Evolutionary conservation across 2,797 vertebrate genomes (phyloP).

Genomic region (Mus spretus): DNA sequence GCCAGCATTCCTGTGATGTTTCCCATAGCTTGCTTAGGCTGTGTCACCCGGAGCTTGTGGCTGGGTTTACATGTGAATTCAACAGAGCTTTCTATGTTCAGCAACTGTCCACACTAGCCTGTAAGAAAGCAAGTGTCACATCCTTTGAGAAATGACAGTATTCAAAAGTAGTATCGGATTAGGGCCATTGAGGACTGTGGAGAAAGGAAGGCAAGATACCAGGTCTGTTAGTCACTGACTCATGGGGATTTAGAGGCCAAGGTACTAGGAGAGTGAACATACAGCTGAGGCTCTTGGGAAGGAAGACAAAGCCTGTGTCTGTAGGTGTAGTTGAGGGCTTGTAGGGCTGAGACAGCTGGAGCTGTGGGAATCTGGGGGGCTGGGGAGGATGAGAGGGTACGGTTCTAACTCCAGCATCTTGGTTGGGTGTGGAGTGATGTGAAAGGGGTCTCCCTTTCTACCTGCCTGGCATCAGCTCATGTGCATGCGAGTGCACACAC

Average conservation of each 20-base stretch:
- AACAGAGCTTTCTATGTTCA: slow-evolving; percentile 32
- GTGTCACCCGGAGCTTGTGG: not conserved
- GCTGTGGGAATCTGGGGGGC: not conserved
- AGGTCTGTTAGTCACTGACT: not conserved
- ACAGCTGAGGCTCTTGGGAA: not conserved
- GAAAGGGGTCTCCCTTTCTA: not conserved
- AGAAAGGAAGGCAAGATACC: not conserved
- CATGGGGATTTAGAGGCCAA: not conserved
- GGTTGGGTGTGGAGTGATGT: not conserved
- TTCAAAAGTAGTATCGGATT: slow-evolving; percentile 4
- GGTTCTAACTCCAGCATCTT: not conserved
- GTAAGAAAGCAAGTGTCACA: not conserved
- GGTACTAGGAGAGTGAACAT: not conserved
- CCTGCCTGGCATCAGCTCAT: not conserved
- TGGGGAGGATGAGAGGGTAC: not conserved
- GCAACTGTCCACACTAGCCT: not conserved
- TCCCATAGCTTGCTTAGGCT: not conserved
- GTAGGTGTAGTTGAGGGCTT: not conserved
- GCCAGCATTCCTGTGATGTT: not conserved
- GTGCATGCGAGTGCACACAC: not conserved
- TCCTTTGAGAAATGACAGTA: not conserved
- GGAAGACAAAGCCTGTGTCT: not conserved
- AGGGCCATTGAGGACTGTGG: not conserved
- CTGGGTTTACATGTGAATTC: slow-evolving; percentile 44
- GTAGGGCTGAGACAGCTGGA: not conserved